These are phyloP conservation scores for Castor canadensis DNA, from an alignment of 2,113 vertebrate species.

Conservation along the genomic window DNA sequence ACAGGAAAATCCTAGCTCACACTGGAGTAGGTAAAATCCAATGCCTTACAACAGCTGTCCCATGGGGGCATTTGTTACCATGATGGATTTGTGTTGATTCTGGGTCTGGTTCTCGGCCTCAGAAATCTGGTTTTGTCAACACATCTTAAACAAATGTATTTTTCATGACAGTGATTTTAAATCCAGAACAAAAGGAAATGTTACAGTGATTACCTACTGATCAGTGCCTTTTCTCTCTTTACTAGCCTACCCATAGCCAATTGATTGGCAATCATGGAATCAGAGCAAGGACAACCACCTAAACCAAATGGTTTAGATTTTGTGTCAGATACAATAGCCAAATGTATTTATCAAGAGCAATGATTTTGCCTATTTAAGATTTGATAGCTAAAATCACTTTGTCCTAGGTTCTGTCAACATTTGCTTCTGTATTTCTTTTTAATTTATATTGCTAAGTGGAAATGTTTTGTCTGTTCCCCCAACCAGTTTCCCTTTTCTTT, in stretches of 20 bases:
- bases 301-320: background rate
- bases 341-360: background rate
- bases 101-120: constrained; percentile 8
- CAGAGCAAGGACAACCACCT: background rate
- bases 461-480: background rate
- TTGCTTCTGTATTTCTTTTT: background rate
- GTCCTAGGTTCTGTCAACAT: background rate
- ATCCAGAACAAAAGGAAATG: background rate
- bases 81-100: background rate
- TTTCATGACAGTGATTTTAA: constrained; percentile 15
- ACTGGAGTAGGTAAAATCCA: background rate
- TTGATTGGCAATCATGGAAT: background rate
- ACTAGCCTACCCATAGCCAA: background rate
- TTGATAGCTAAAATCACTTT: background rate
- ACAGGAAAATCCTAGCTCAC: background rate
- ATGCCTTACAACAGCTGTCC: background rate
- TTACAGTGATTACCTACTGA: background rate
- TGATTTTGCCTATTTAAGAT: background rate
- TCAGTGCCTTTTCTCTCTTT: background rate
- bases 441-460: background rate
- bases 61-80: background rate
- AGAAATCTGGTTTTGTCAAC: constrained; percentile 30
- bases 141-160: background rate
- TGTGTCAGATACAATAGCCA: background rate
- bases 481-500: background rate